Conservation (phyloP, 2,797 vertebrate genomes). For the Rousettus madagascariensis region DNA sequence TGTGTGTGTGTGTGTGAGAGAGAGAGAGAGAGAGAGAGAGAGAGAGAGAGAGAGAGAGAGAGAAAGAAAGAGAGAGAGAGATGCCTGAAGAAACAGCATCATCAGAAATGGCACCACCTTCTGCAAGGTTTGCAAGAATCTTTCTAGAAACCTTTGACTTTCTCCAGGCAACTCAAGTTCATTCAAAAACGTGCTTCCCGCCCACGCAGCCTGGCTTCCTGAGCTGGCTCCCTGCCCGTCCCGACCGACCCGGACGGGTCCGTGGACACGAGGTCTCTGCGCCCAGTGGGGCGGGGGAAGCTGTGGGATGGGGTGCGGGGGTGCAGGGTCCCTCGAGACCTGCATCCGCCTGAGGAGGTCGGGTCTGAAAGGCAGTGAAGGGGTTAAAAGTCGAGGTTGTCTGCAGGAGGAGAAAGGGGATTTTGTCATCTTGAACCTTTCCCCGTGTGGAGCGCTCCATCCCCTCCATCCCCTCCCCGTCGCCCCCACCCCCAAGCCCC, state of each 20-base stretch:
- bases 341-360: constrained; percentile 52
- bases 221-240: neutral
- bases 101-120: constrained; percentile 38
- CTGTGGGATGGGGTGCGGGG: neutral
- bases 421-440: constrained; percentile 87
- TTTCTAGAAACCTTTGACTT: constrained; percentile 52
- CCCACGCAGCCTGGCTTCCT: neutral
- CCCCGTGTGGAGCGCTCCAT: constrained; percentile 83
- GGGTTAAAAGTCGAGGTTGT: constrained; percentile 80
- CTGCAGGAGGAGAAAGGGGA: constrained; percentile 83
- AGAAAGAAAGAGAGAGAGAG: neutral
- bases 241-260: constrained; percentile 5
- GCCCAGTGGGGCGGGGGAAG: constrained; percentile 41
- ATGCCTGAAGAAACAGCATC: constrained; percentile 20
- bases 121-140: constrained; percentile 34
- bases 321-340: constrained; percentile 43
- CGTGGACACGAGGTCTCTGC: constrained; percentile 2
- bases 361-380: constrained; percentile 56
- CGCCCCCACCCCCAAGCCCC: no score
- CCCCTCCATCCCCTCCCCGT: neutral
- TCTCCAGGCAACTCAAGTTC: constrained; percentile 19
- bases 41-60: neutral
- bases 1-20: neutral
- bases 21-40: neutral
- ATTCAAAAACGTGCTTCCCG: neutral